Evolutionary conservation across 2,888 invertebrate species (phyloP), one percentile per base, ranked within the genome.

Genomic region (Tachina fera): DNA sequence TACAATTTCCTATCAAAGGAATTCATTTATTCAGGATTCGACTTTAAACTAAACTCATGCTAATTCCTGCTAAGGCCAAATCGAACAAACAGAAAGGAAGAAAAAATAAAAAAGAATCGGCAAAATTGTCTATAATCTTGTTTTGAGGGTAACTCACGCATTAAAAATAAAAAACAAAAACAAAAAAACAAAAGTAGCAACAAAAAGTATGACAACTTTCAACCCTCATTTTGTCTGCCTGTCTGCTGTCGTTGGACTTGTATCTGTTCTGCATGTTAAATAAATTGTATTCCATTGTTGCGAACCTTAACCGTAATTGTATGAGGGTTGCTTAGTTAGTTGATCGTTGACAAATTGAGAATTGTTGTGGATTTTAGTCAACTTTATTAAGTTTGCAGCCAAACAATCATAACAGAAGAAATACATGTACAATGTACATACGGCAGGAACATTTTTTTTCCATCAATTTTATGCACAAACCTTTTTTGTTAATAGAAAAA

Each of bases 81-180:
- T 72, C 56, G 9, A 49, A 74, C 53, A 22, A 45, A 63, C 51
- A 22, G 13, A 49, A 67, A 16, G 10, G 16, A 31, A 39, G 14
- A n/a, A 56, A 22, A 16, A 47, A 16, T 51, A 61, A 22, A 14
- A 65, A 39, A 22, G 8, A 72, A 47, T 43, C 41, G 43, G 49
- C 58, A 74, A 77, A 77, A 63, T 72, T 72, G 71, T 83, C 71
- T 83, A 45, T 67, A 77, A n/a, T 83, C 78, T 77, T 45, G 16
- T 76, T 65, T 82, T 72, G 71, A 80, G 79, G 86, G 86, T 83
- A 76, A 86, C 76, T 86, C 86, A 83, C 83, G 86, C 83, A 86
- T 72, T 83, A 72, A 58, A 68, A 67, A 77, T 0, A 31, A 31
- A 31, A 31, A 0, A 31, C 5, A 31, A 31, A 6, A 53, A 51